Evolutionary conservation across 2,797 vertebrate species (phyloP), one percentile per base, ranked within the genome.

Genomic region (Xiphophorus birchmanni): DNA sequence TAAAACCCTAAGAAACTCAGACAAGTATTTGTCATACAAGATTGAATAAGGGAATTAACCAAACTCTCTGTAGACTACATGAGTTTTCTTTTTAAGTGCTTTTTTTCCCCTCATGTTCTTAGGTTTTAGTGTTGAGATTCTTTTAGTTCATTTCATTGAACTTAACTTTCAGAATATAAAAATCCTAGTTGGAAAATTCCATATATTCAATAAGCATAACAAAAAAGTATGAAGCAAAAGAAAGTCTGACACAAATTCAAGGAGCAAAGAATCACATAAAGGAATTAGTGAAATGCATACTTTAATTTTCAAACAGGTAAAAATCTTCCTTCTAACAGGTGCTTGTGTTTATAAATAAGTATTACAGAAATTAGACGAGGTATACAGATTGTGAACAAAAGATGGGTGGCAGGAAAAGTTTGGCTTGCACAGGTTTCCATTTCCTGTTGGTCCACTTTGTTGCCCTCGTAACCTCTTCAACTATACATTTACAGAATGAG

Each of bases 181-280:
- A 0, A 56, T n/a, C 10, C 0, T 0, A 12, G 58, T 32, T 6
- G 4, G 13, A 6, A 32, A 7, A 60, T 29, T 17, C 0, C 4
- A 32, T 40, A 42, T 23, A 40, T 23, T 42, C 65, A 42, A 21
- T 40, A 40, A 37, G 63, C 63, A 67, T 10, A 21, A 21, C 12
- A 29, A 63, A 63, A 37, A 21, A 21, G 1, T 10, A 65, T 10
- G 35, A 65, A 37, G 60, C 60, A 65, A 40, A 18, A 23, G 23
- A 37, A 71, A 44, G 18, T 21, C 21, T 12, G 48, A 29, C 18
- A 73, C 21, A 74, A 65, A 17, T 81, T 77, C n/a, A 63, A 73
- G 15, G 52, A 32, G 65, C 48, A 45, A 44, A 79, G 8, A 50
- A 50, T 72, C 37, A 18, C 11, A 72, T 58, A 47, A 48, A 48